A percentile compares a stretch with the other conserved stretches of the same genome.
These are phyloP conservation scores for Enteromius radiatus DNA, from an alignment of 2,797 vertebrate genomes.

Conservation along the genomic window DNA sequence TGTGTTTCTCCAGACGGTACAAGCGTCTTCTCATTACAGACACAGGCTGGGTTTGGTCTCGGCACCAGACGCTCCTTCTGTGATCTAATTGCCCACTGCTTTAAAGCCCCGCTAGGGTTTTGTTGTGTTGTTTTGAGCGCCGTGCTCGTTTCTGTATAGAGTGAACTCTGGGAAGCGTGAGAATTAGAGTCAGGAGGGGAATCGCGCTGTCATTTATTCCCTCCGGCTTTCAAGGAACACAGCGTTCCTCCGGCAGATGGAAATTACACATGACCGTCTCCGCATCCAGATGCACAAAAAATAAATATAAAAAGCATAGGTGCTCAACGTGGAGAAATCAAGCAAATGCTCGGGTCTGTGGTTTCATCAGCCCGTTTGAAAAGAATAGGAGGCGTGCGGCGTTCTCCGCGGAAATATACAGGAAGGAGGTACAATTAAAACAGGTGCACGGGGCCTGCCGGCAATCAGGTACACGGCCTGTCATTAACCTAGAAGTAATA, in stretches of 20 bases:
- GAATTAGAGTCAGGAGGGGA: not conserved
- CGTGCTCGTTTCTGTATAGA: not conserved
- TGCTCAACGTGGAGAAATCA: not conserved
- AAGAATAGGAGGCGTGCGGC: not conserved
- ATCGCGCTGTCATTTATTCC: constrained; percentile 9
- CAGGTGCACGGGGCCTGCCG: constrained; percentile 17
- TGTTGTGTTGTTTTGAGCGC: constrained; percentile 12
- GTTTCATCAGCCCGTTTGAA: constrained; percentile 5
- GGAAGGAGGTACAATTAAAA: constrained; percentile 3
- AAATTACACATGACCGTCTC: constrained; percentile 9
- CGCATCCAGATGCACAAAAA: not conserved
- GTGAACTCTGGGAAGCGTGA: not conserved
- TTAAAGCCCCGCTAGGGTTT: not conserved
- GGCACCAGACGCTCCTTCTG: not conserved
- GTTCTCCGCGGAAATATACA: not conserved
- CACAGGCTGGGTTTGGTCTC: not conserved
- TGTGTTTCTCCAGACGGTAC: not conserved
- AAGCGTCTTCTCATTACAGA: not conserved
- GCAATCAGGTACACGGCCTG: constrained; percentile 35
- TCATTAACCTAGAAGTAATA: constrained; percentile 26
- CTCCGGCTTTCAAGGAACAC: not conserved
- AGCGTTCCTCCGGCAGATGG: not conserved
- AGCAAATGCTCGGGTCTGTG: not conserved
- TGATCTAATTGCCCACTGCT: not conserved
- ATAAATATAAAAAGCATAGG: not conserved